Percentiles rank a stretch among this genome's conserved stretches.
Evolutionary conservation across 2,113 vertebrate species (phyloP).

Genomic region (Austrofundulus limnaeus): DNA sequence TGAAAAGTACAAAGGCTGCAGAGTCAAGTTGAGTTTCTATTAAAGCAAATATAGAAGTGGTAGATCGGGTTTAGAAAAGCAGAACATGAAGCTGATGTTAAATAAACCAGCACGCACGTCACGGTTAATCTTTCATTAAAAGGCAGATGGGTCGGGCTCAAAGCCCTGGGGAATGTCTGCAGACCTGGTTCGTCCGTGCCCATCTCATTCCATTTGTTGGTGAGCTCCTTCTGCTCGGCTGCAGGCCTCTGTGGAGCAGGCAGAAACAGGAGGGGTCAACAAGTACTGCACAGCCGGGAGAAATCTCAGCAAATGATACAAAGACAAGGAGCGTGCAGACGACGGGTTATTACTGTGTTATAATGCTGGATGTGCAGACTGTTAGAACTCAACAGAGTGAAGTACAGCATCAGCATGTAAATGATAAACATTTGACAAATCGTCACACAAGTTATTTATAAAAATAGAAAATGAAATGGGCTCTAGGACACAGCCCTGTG

Average conservation of each 20-base stretch:
- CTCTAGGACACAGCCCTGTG: too few relatives aligned
- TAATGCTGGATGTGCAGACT: too few relatives aligned
- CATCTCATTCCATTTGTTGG: slow-evolving; percentile 99
- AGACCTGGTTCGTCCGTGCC: slow-evolving; percentile 97
- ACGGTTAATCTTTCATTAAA: slow-evolving; percentile 42
- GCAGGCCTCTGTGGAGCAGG: slow-evolving; percentile 82
- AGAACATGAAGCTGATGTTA: slow-evolving; percentile 5
- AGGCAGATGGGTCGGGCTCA: slow-evolving; percentile 14
- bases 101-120: slow-evolving; percentile 9
- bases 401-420: too few relatives aligned
- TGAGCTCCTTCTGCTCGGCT: slow-evolving; percentile 91
- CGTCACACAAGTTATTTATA: too few relatives aligned
- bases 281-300: too few relatives aligned
- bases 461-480: too few relatives aligned
- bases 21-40: background rate
- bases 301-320: too few relatives aligned
- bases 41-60: slow-evolving; percentile 4
- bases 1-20: background rate
- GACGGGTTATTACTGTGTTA: too few relatives aligned
- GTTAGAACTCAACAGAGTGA: too few relatives aligned
- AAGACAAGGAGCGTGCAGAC: too few relatives aligned
- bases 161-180: slow-evolving; percentile 23
- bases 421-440: too few relatives aligned
- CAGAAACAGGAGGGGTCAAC: slow-evolving; percentile 1
- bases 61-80: slow-evolving; percentile 22